Base-by-base conservation (phyloP, 2,888 invertebrate genomes). In the Tethea ocularis region DNA sequence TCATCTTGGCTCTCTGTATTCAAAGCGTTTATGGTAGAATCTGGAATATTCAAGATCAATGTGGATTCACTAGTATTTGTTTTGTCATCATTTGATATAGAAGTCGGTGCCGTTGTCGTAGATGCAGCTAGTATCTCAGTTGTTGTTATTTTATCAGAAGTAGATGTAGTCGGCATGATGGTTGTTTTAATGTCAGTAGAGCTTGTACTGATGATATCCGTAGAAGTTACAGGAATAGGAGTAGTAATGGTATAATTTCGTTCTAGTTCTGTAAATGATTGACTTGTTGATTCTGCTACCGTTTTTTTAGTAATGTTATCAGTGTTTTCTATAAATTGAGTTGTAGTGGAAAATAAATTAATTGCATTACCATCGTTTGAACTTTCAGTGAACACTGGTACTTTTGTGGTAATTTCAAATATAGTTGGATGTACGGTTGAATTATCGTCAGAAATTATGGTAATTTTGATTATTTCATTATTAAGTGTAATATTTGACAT, bases 341-440 rank as follows among this genome's bases (percentile, higher is more conserved):
- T 59, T 52, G 66, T 64, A 3, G 61, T 46, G 7, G 46, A 46
- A 46, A 46, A 60, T 26, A 51, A 53, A 56, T 58, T 58, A 23
- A 58, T 57, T 22, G 60, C 55, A 3, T 26, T 59, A 23, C 56
- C 51, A 13, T 56, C 46, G 24, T 67, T 62, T 46, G 20, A 8
- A 51, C 81, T 79, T 53, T 79, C 72, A 6, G 46, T 20, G 54
- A 80, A 77, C 51, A 74, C 59, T 5, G 88, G 87, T 51, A 77
- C 63, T 74, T 80, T 83, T 2, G 91, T 90, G 1, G 88, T 85
- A 13, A 87, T 66, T 72, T 88, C 88, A 63, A 84, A 78, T 51
- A 78, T 72, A 17, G 74, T 77, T 10, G 80, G 73, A 41, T 72
- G 62, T 15, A 71, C 61, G 54, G 69, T 79, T 36, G 77, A 64